Base-by-base conservation (phyloP, 2,888 invertebrate genomes). In the Drosophila kambysellisi region DNA sequence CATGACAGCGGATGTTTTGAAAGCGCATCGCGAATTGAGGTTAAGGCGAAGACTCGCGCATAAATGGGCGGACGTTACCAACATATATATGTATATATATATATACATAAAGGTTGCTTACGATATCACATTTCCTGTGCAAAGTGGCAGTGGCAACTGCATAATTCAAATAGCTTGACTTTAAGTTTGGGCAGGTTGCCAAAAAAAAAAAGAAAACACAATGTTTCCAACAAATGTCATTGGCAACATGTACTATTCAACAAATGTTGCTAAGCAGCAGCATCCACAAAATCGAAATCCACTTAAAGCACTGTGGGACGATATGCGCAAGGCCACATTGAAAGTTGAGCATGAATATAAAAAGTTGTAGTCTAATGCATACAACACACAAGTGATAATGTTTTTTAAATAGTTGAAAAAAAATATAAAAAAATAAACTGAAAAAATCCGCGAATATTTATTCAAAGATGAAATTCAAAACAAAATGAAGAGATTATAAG, bases 1-100 rank as follows among this genome's bases (percentile, higher is more conserved):
- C 85, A 71, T 67, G 73, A 77, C 75, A 84, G 77, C 88, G 83
- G 88, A 84, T 88, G 88, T 88, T 84, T 86, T 79, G 73, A 80
- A 72, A 67, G 69, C 76, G 61, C 30, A 54, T 58, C 37, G 66
- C 76, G 68, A 68, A 81, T 71, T 74, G 74, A 66, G 77, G 79
- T 77, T 80, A 77, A 68, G 61, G 68, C 70, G 46, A 66, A 66
- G 71, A 63, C 46, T 63, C 17, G 60, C 65, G 69, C 66, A 63
- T 67, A 74, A 72, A 73, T 72, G 63, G 69, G 33, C 17, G 35
- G 51, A n/a, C 62, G 46, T 74, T 70, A 59, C 53, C 46, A 53
- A 46, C 9, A 57, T 29, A n/a, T 46, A 46, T 41, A 17, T 51
- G 30, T 15, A 56, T 35, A 25, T 20, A 29, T 52, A 33, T 60